Base-by-base conservation (phyloP, 2,797 vertebrate species). In the Acrocephalus scirpaceus region DNA sequence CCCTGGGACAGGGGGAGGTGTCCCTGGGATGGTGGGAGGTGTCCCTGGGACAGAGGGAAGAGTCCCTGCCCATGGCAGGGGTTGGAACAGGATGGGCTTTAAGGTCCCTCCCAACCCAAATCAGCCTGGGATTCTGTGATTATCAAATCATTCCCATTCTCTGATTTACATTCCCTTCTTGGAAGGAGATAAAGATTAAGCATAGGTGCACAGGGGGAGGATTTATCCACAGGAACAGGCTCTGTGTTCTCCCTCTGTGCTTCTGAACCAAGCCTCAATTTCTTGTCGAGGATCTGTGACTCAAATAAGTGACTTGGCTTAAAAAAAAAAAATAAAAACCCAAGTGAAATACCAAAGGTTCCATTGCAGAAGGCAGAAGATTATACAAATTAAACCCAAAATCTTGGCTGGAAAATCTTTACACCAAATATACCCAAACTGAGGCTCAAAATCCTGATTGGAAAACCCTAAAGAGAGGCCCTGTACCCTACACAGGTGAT, bases 401-500 rank as follows among this genome's bases (percentile, higher is more conserved):
- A 36, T 40, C 27, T n/a, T 42, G 65, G 7, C 22, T 25, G 51
- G 50, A 23, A 81, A 45, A 67, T 6, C 8, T 57, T 34, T 42
- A 10, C 57, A 78, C 9, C n/a, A 32, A 54, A 45, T 22, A n/a
- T 12, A 34, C 4, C 5, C 14, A 73, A 88, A 70, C 1, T 6
- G 21, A 77, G 22, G 26, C 21, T 73, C 18, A 17, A 30, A 56
- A 3, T 42, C 38, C 30, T 38, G 15, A 27, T 18, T 51, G n/a
- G 17, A 21, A 78, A 64, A 14, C 16, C 12, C 5, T 18, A 20
- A 53, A 7, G 8, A 22, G 11, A 77, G 9, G 10, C 5, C 5
- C 16, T 30, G 9, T 7, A 29, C 1, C 11, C 20, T 19, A 1
- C 1, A 7, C 0, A 71, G 26, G 10, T n/a, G 22, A 38, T 6